Percentiles rank a stretch among this genome's conserved stretches.
phyloP scores from a whole-genome alignment of 2,888 invertebrate species.

The Ditula angustiorana region DNA sequence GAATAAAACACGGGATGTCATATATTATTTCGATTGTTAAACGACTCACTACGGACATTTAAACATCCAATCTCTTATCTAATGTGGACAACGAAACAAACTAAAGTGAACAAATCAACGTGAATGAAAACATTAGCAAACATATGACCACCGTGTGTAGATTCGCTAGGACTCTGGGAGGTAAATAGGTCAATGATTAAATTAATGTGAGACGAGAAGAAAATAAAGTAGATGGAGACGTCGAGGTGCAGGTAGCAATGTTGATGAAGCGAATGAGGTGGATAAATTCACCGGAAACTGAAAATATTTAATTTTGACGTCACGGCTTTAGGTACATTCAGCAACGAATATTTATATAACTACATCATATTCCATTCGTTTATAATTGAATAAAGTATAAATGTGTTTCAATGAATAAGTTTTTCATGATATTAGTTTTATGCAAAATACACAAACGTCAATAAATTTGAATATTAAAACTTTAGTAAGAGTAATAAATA shows the following conservation, averaged over 20 bases:
- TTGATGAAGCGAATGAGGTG: slow-evolving; percentile 41
- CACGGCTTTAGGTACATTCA: slow-evolving; percentile 5
- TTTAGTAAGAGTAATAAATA: too few relatives aligned
- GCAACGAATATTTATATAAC: background rate
- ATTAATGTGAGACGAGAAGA: slow-evolving; percentile 51
- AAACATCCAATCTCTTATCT: slow-evolving; percentile 80
- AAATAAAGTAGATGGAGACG: slow-evolving; percentile 51
- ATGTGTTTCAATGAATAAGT: too few relatives aligned
- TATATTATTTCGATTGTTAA: slow-evolving; percentile 83
- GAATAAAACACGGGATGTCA: slow-evolving; percentile 86
- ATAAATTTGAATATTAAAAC: background rate
- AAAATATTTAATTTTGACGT: slow-evolving; percentile 26
- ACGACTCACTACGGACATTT: slow-evolving; percentile 81
- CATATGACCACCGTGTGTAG: slow-evolving; percentile 85
- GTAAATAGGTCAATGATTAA: slow-evolving; percentile 55
- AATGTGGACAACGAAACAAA: slow-evolving; percentile 75
- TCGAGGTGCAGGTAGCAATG: slow-evolving; percentile 50
- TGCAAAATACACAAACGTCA: background rate
- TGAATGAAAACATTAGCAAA: slow-evolving; percentile 79
- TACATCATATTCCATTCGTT: slow-evolving; percentile 28
- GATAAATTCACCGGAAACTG: slow-evolving; percentile 49
- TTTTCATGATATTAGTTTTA: background rate
- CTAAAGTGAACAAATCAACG: slow-evolving; percentile 78
- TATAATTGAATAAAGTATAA: background rate
- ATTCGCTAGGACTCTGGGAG: slow-evolving; percentile 81